A percentile compares a stretch with the other conserved stretches of the same genome.
phyloP scores from a whole-genome alignment of 1,140 invertebrate genomes.

The Tetramorium simillimum region DNA sequence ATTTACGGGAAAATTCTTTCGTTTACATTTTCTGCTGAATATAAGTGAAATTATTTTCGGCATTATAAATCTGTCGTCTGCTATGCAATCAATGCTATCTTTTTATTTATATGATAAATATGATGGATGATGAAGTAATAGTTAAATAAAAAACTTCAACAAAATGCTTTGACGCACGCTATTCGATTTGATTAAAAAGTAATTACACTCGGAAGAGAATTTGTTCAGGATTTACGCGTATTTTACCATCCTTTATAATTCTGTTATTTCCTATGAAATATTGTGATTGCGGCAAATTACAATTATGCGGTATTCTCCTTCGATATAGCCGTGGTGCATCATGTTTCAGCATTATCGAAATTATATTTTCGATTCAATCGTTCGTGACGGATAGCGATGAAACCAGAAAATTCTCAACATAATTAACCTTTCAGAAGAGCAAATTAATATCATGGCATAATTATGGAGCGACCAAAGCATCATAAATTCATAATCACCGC shows the following conservation, averaged over 20 bases:
- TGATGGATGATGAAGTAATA: not conserved
- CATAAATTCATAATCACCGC: not conserved
- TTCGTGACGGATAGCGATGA: constrained; percentile 16
- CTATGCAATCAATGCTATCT: not conserved
- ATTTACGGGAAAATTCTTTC: constrained; percentile 5
- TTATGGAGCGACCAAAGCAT: not conserved
- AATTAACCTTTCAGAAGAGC: constrained; percentile 29
- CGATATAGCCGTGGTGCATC: not conserved
- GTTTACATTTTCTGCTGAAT: constrained; percentile 13
- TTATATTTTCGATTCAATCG: constrained; percentile 24
- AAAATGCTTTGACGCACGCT: constrained; percentile 1
- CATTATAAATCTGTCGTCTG: constrained; percentile 13
- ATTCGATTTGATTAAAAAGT: constrained; percentile 47
- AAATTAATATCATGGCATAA: constrained; percentile 21
- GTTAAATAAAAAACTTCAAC: not conserved
- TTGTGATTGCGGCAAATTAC: constrained; percentile 32
- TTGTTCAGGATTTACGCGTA: not conserved
- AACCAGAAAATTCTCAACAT: constrained; percentile 3
- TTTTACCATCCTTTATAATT: constrained; percentile 18
- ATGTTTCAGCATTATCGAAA: constrained; percentile 27
- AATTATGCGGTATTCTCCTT: constrained; percentile 4
- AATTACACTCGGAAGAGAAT: constrained; percentile 4
- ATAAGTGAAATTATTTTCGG: constrained; percentile 12
- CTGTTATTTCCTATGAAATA: constrained; percentile 41
- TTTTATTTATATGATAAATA: constrained; percentile 21